A percentile compares a stretch with the other conserved stretches of the same genome.
phyloP scores from a whole-genome alignment of 2,888 invertebrate species.

The Caenorhabditis macrosperma region DNA sequence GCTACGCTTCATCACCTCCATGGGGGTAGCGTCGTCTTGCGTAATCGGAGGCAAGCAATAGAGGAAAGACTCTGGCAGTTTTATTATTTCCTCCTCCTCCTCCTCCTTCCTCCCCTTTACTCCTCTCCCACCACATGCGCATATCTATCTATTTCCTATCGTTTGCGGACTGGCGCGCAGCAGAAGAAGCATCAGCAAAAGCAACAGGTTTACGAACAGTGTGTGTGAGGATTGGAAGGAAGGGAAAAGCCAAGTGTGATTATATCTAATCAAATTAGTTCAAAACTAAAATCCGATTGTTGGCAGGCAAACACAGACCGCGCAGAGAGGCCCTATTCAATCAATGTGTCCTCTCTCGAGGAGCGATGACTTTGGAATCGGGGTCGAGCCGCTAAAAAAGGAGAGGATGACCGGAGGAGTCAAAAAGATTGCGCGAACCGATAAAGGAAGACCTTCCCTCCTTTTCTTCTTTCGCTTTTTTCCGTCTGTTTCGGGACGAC shows the following conservation, averaged over 20 bases:
- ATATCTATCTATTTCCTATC: constrained; percentile 47
- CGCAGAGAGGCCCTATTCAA: no score
- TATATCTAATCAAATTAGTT: constrained; percentile 16
- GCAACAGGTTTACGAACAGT: constrained; percentile 55
- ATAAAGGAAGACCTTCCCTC: constrained; percentile 23
- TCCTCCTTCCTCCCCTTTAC: no score
- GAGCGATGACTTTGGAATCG: not conserved
- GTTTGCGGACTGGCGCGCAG: constrained; percentile 43
- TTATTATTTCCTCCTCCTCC: constrained; percentile 40
- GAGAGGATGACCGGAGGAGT: constrained; percentile 19
- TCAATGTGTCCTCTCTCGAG: not conserved
- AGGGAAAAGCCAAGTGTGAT: constrained; percentile 18
- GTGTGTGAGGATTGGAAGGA: constrained; percentile 15
- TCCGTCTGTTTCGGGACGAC: not conserved
- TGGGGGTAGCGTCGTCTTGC: constrained; percentile 33
- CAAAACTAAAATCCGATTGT: constrained; percentile 8
- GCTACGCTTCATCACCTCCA: constrained; percentile 55
- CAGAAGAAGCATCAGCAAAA: constrained; percentile 41
- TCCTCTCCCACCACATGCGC: constrained; percentile 45
- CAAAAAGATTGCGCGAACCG: constrained; percentile 55
- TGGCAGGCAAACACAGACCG: not conserved
- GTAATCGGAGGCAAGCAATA: constrained; percentile 37
- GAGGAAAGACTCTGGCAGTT: constrained; percentile 26
- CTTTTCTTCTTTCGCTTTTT: constrained; percentile 20
- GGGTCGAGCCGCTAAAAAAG: constrained; percentile 27